A percentile compares a stretch with the other conserved stretches of the same genome.
Conservation (phyloP, 2,888 invertebrate species). For the Trisateles emortualis region DNA sequence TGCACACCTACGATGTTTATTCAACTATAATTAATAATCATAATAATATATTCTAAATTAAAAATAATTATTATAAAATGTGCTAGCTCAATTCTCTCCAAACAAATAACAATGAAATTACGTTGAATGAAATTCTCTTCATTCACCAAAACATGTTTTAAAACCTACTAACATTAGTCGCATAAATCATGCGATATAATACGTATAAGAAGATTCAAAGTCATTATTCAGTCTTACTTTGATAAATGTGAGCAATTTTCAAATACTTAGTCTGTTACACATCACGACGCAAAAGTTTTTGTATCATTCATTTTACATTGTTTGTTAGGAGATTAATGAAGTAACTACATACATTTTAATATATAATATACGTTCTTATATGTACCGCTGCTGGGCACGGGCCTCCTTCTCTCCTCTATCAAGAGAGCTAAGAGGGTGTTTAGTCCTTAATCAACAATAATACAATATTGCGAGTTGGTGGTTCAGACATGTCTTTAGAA, state of each 20-base stretch:
- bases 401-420: too few relatives aligned
- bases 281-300: conserved; percentile 17
- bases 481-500: too few relatives aligned
- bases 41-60: too few relatives aligned
- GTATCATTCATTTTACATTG: conserved; percentile 5
- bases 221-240: conserved; percentile 37
- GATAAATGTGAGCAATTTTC: conserved; percentile 43
- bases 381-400: too few relatives aligned
- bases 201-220: conserved; percentile 30
- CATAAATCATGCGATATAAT: conserved; percentile 40
- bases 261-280: conserved; percentile 24
- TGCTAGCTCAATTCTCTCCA: neutral
- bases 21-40: too few relatives aligned
- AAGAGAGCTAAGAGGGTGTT: too few relatives aligned
- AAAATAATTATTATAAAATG: conserved; percentile 22
- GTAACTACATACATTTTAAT: neutral
- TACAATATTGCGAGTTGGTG: too few relatives aligned
- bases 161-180: conserved; percentile 25
- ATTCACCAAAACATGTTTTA: conserved; percentile 15
- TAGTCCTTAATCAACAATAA: too few relatives aligned
- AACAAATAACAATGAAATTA: conserved; percentile 20
- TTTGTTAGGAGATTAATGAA: conserved; percentile 11
- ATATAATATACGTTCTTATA: too few relatives aligned
- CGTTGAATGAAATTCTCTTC: conserved; percentile 18
- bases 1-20: too few relatives aligned